These are phyloP conservation scores for Apaloderma vittatum DNA, from an alignment of 2,113 vertebrate genomes.

Conservation along the genomic window DNA sequence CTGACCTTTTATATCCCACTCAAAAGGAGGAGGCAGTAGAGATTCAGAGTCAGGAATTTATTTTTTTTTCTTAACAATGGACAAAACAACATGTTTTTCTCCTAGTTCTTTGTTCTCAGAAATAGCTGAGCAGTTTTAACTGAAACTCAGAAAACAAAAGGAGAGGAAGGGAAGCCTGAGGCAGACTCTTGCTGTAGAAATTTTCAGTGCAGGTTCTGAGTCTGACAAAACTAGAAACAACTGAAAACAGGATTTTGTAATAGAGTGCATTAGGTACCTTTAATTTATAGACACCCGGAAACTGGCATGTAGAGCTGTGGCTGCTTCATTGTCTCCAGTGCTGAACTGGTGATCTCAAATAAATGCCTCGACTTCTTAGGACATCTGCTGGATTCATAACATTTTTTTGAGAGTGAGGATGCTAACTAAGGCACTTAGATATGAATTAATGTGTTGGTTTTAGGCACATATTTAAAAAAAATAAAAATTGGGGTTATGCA, in stretches of 20 bases:
- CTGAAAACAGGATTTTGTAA: constrained; percentile 45
- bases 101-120: constrained; percentile 49
- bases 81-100: constrained; percentile 57
- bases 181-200: constrained; percentile 55
- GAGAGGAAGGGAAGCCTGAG: constrained; percentile 59
- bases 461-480: neutral
- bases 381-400: neutral
- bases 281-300: constrained; percentile 41
- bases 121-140: constrained; percentile 62
- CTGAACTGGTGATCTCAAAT: neutral
- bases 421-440: neutral
- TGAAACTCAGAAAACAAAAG: constrained; percentile 59
- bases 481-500: rapidly evolving
- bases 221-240: constrained; percentile 42
- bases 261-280: neutral
- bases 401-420: neutral
- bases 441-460: neutral
- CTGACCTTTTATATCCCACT: constrained; percentile 39
- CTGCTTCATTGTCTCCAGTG: neutral
- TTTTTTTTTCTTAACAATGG: constrained; percentile 9
- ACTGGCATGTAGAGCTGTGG: neutral
- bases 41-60: neutral
- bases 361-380: neutral
- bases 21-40: neutral
- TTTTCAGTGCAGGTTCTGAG: constrained; percentile 40